Base-by-base conservation (phyloP, 2,888 invertebrate genomes). In the Ochropleura plecta region DNA sequence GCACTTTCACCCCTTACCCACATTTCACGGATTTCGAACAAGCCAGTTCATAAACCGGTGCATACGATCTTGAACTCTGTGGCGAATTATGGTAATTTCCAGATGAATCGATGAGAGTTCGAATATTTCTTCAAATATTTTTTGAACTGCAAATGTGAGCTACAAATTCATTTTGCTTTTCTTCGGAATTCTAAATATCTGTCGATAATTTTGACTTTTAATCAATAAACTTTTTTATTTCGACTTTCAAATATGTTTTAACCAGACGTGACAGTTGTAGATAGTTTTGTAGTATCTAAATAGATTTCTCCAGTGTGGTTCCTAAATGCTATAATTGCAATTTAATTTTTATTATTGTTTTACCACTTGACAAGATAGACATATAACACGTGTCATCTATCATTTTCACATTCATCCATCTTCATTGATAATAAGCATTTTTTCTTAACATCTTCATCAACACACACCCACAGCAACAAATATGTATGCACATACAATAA, bases 1-100 rank as follows among this genome's bases (percentile, higher is more conserved):
- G 69, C 65, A 89, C 88, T 89, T 89, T 89, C 88, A 85, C 89
- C 86, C 86, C 81, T 87, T 82, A 73, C 85, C 80, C 67, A 84
- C 82, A 82, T 86, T 76, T 73, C 65, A 74, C 76, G 64, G 73
- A 78, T 81, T 83, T 78, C 76, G 70, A 62, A 60, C 69, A 46
- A 76, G 73, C 59, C 64, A 30, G 80, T 80, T 73, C 64, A 12
- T n/a, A 9, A 78, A 78, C 82, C 78, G 73, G 81, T 76, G 79
- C 71, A 55, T 46, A 42, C 78, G 83, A 78, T 84, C 83, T 83
- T 83, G 83, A 83, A 83, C 82, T 83, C 44, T 72, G n/a, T 16
- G 48, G 20, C 3, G 67, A 53, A 68, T 65, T 76, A 70, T 84
- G 48, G 16, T 76, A 76, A 70, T 82, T 10, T 53, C 51, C 8